A percentile compares a stretch with the other conserved stretches of the same genome.
phyloP scores from a whole-genome alignment of 2,797 vertebrate genomes.

The Columba guinea region DNA sequence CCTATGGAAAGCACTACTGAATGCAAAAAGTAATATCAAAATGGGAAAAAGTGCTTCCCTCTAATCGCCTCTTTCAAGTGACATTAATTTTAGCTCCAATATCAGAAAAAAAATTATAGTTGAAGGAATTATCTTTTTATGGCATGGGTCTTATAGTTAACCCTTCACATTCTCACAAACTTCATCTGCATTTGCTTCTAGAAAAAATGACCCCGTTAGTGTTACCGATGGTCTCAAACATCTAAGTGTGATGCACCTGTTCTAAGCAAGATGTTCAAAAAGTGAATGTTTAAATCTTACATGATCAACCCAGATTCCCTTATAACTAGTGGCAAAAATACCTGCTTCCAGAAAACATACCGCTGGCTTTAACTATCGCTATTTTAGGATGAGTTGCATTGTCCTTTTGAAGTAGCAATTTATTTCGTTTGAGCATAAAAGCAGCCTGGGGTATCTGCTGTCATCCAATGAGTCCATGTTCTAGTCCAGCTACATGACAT shows the following conservation, averaged over 20 bases:
- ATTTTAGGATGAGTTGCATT: neutral
- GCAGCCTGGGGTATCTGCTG: neutral
- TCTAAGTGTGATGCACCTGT: neutral
- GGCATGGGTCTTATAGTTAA: conserved; percentile 1
- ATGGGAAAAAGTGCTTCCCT: neutral
- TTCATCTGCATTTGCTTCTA: neutral
- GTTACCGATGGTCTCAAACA: neutral
- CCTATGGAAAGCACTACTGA: neutral
- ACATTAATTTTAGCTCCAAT: conserved; percentile 29
- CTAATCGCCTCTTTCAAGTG: conserved; percentile 47
- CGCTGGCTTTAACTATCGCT: neutral
- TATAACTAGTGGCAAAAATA: neutral
- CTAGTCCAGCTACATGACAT: neutral
- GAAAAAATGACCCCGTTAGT: neutral
- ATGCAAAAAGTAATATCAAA: conserved; percentile 25
- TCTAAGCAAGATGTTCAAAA: neutral
- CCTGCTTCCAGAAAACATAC: neutral
- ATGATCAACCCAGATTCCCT: neutral
- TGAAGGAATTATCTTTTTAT: neutral
- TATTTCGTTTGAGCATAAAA: neutral
- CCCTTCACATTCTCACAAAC: neutral
- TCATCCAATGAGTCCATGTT: neutral
- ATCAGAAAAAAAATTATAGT: neutral
- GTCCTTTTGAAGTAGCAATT: neutral
- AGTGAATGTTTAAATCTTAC: neutral